Conservation (phyloP, 2,888 invertebrate species). For the Sylvicola fuscatus region DNA sequence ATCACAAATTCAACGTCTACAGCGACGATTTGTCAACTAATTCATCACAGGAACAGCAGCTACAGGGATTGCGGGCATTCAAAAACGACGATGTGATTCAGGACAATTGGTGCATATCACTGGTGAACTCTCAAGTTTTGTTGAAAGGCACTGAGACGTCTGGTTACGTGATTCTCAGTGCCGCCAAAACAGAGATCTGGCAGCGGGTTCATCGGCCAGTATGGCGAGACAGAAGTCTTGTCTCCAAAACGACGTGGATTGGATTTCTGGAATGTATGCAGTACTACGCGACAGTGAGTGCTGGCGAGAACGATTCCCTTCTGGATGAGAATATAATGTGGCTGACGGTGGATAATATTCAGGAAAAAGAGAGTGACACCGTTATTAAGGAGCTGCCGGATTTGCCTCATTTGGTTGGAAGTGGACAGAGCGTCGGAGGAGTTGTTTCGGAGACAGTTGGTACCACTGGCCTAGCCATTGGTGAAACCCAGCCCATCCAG, state of each 20-base stretch:
- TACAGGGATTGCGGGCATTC: constrained; percentile 72
- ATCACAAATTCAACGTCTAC: constrained; percentile 86
- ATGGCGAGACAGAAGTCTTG: constrained; percentile 67
- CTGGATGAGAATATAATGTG: constrained; percentile 83
- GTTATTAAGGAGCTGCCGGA: constrained; percentile 65
- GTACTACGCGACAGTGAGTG: constrained; percentile 96
- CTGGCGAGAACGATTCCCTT: constrained; percentile 46
- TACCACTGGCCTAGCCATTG: constrained; percentile 44
- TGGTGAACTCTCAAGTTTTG: constrained; percentile 38
- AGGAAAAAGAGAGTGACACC: constrained; percentile 57
- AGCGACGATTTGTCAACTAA: constrained; percentile 72
- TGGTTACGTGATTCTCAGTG: constrained; percentile 92
- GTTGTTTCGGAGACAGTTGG: constrained; percentile 86
- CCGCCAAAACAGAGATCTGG: constrained; percentile 85
- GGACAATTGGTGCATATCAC: constrained; percentile 83
- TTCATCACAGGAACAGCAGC: constrained; percentile 49
- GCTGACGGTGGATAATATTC: constrained; percentile 86
- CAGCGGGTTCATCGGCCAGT: constrained; percentile 77
- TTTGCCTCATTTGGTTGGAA: constrained; percentile 74
- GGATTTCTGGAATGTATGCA: constrained; percentile 95
- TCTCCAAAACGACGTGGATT: constrained; percentile 92
- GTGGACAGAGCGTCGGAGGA: constrained; percentile 92
- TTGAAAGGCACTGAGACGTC: constrained; percentile 91
- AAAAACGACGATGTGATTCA: constrained; percentile 79
- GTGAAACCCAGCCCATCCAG: constrained; percentile 37